Evolutionary conservation across 2,113 vertebrate species (phyloP).

Genomic region (Passer domesticus): DNA sequence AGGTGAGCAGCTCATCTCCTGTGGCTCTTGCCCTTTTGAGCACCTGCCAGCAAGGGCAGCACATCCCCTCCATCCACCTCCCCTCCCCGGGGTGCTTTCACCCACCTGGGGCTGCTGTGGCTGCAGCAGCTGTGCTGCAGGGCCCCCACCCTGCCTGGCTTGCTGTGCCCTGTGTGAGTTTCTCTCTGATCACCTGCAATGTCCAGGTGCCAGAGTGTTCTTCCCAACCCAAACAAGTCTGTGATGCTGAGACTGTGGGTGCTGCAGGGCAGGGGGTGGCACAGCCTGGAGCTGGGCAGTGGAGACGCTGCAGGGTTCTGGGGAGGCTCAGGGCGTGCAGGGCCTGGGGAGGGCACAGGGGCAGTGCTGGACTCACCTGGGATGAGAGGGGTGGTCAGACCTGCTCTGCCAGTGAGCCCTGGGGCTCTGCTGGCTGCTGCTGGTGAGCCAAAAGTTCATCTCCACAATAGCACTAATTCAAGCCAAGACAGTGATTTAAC

Average conservation of each 20-base stretch:
- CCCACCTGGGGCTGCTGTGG: neutral
- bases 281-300: neutral
- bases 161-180: neutral
- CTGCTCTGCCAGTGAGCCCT: neutral
- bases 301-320: neutral
- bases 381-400: neutral
- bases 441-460: slow-evolving; percentile 32
- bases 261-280: neutral
- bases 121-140: neutral
- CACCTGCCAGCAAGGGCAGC: neutral
- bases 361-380: neutral
- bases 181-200: rapidly evolving
- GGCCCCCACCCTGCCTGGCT: neutral
- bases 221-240: neutral
- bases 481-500: slow-evolving; percentile 46
- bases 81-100: rapidly evolving
- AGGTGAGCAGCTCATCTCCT: neutral
- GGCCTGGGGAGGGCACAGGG: neutral
- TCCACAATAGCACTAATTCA: slow-evolving; percentile 53
- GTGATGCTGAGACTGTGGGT: neutral
- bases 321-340: neutral
- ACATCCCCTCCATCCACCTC: neutral
- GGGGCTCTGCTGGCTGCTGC: neutral
- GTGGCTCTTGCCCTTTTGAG: neutral
- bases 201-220: rapidly evolving